A percentile compares a stretch with the other conserved stretches of the same genome.
Conservation (phyloP, 2,113 vertebrate genomes). For the Sakesphorus luctuosus region DNA sequence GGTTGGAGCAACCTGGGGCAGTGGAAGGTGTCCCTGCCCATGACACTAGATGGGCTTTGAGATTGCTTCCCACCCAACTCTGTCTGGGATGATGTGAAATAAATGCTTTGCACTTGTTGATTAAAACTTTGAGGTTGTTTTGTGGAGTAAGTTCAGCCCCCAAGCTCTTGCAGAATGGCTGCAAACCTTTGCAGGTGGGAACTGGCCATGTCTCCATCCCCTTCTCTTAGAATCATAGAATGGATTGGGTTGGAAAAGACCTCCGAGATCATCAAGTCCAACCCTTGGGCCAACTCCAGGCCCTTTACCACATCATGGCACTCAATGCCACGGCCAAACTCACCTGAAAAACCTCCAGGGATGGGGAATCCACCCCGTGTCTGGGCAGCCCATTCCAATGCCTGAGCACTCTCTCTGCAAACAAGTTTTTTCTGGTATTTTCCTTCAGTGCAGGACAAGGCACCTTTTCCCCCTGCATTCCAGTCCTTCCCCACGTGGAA, state of each 20-base stretch:
- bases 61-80: not conserved
- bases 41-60: not conserved
- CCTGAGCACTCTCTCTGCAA: too few relatives aligned
- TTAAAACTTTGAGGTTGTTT: not conserved
- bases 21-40: not conserved
- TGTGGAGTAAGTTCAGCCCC: not conserved
- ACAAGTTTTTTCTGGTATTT: too few relatives aligned
- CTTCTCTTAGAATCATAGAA: too few relatives aligned
- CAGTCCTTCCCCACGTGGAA: fast-evolving
- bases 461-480: not conserved
- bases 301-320: too few relatives aligned
- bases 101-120: not conserved
- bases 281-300: too few relatives aligned
- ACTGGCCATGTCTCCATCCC: not conserved
- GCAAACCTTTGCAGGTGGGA: not conserved
- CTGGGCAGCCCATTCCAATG: too few relatives aligned
- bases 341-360: too few relatives aligned
- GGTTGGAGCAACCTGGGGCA: not conserved
- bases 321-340: too few relatives aligned
- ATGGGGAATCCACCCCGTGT: too few relatives aligned
- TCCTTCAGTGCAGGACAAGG: fast-evolving
- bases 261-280: too few relatives aligned
- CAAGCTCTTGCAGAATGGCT: not conserved
- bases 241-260: too few relatives aligned
- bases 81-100: not conserved